phyloP scores from a whole-genome alignment of 2,797 vertebrate genomes.

The Pteropus rufus region DNA sequence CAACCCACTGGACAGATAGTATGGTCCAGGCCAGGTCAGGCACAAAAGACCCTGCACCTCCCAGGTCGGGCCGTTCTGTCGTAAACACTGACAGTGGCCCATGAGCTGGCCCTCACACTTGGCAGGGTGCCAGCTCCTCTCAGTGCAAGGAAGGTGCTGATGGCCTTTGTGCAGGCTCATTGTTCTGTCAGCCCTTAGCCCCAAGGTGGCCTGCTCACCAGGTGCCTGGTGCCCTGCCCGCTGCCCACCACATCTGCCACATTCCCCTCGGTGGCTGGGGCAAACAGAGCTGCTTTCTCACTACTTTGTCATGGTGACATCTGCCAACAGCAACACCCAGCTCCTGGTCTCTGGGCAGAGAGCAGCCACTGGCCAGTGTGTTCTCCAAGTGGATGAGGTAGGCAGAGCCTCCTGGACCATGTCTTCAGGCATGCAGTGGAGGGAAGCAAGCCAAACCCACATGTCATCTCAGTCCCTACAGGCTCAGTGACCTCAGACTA shows the following conservation, averaged over 20 bases:
- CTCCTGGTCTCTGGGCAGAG: not conserved
- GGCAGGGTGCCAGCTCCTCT: not conserved
- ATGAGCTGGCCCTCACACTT: not conserved
- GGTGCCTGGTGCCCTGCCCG: not conserved
- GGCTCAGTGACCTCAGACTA: not conserved
- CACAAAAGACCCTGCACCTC: not conserved
- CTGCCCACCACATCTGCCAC: not conserved
- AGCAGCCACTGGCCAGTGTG: not conserved
- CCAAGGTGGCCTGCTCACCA: not conserved
- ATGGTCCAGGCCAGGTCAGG: not conserved
- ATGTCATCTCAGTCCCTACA: rapidly evolving
- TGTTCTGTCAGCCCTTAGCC: not conserved
- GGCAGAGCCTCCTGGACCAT: not conserved
- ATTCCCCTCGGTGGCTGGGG: rapidly evolving
- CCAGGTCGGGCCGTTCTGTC: rapidly evolving
- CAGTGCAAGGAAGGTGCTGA: rapidly evolving
- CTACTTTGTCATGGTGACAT: not conserved
- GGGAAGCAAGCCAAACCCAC: not conserved
- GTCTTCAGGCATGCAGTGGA: not conserved
- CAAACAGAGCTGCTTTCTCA: not conserved
- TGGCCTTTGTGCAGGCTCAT: not conserved
- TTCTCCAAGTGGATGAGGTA: slow-evolving; percentile 41
- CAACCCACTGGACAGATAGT: rapidly evolving
- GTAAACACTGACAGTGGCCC: not conserved
- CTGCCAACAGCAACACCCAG: slow-evolving; percentile 37